Evolutionary conservation across 2,113 vertebrate genomes (phyloP), one percentile per base, ranked within the genome.

Genomic region (Otolemur garnettii): DNA sequence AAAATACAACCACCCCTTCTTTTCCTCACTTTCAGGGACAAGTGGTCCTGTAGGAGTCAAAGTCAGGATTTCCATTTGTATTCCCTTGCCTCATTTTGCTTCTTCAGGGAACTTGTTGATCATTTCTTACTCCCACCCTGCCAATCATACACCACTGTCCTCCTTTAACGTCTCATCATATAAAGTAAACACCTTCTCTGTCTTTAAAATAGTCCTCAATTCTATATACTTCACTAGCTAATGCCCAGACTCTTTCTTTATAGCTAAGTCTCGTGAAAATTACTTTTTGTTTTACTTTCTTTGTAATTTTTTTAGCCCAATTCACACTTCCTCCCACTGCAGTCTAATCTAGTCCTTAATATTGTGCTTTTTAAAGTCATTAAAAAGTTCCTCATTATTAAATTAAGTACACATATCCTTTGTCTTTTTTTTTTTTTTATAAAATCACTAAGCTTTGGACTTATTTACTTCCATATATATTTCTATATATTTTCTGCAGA

Each of bases 231-330:
- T 6, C 19, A 72, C 15, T 53, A 38, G 5, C 8, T 66, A 72
- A 87, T 50, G 3, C 18, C 21, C 14, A 13, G 3, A 45, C 38
- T 55, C 59, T 90, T 22, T 14, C 7, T 90, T 90, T 86, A n/a
- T 62, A 64, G 4, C 7, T 18, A 90, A 68, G 4, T 2, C 30
- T 87, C 14, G 8, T 74, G 17, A 79, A 92, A 91, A 78, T 77
- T 50, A 87, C 21, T 71, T 85, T 83, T 83, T 57, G 1, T 90
- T 87, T 88, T 77, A 30, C 71, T 77, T 53, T 95, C 13, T 77
- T 86, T 91, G 55, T 24, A 14, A 57, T 84, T 94, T 87, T 88
- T 86, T 93, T 91, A 78, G 55, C 82, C 53, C 35, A 26, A 13
- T 69, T 93, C 7, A 68, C 5, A 45, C 10, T 62, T 85, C 30